phyloP scores from a whole-genome alignment of 2,797 vertebrate species.

The Limnodromus scolopaceus region DNA sequence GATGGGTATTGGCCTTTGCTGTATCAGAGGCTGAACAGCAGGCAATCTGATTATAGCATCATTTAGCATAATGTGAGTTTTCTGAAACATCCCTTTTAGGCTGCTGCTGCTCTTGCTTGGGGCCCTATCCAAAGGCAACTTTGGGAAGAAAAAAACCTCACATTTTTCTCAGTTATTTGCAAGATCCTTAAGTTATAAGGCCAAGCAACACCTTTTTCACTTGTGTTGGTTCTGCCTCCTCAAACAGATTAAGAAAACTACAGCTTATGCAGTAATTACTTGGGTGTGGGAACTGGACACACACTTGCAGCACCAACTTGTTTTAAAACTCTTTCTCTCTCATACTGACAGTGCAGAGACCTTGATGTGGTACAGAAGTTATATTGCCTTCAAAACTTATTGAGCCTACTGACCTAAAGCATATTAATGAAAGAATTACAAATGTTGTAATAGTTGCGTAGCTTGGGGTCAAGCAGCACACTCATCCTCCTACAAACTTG shows the following conservation, averaged over 20 bases:
- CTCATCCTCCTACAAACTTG: neutral
- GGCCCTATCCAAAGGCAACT: neutral
- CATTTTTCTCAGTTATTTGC: neutral
- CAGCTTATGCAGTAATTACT: neutral
- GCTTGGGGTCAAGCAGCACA: neutral
- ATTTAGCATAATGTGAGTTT: neutral
- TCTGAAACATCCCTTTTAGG: neutral
- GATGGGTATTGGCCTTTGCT: neutral
- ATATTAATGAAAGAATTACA: neutral
- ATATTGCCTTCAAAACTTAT: neutral
- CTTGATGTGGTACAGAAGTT: slow-evolving; percentile 37
- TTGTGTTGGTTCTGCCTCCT: neutral
- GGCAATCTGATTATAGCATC: neutral
- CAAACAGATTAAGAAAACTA: neutral
- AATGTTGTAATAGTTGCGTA: neutral
- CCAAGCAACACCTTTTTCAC: neutral
- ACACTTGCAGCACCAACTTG: neutral
- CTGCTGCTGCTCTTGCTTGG: neutral
- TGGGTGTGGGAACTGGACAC: slow-evolving; percentile 18
- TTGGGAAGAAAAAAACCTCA: fast-evolving
- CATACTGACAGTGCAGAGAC: neutral
- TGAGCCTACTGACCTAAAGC: neutral
- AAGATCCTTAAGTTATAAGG: neutral
- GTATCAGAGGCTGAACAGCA: neutral
- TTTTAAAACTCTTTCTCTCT: neutral